These are phyloP conservation scores for Nematopogon swammerdamellus DNA, from an alignment of 2,888 invertebrate genomes.

Conservation along the genomic window DNA sequence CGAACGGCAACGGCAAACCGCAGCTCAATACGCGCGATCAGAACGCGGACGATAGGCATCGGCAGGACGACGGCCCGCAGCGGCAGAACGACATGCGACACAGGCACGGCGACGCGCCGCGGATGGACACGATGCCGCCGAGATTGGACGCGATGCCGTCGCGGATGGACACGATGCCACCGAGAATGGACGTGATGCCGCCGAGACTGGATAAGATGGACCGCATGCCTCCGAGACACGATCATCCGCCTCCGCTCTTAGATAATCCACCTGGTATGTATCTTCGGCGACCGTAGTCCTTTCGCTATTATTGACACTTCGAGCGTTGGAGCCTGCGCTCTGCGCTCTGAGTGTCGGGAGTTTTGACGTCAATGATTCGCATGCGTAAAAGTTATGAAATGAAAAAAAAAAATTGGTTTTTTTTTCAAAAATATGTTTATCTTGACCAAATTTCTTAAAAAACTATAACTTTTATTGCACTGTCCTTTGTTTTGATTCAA, in stretches of 20 bases:
- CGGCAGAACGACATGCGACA: not conserved
- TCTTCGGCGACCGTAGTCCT: no score
- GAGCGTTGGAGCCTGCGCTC: no score
- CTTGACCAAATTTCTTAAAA: no score
- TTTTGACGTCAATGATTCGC: no score
- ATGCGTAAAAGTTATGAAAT: no score
- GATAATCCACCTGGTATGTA: constrained; percentile 3
- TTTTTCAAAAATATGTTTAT: no score
- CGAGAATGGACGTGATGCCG: not conserved
- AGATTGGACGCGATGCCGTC: constrained; percentile 14
- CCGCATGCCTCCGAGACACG: not conserved
- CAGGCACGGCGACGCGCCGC: not conserved
- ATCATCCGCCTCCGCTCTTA: constrained; percentile 4
- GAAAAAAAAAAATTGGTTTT: no score
- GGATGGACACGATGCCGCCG: not conserved
- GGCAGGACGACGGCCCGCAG: not conserved
- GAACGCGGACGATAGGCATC: not conserved
- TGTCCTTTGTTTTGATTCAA: no score
- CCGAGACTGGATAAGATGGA: constrained; percentile 1
- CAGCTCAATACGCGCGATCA: not conserved
- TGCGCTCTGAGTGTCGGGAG: no score
- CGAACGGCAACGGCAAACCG: constrained; percentile 30
- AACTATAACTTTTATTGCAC: no score
- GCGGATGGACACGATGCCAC: constrained; percentile 10
- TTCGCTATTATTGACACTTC: no score